phyloP scores from a whole-genome alignment of 2,113 vertebrate genomes.

The Rutilus rutilus region DNA sequence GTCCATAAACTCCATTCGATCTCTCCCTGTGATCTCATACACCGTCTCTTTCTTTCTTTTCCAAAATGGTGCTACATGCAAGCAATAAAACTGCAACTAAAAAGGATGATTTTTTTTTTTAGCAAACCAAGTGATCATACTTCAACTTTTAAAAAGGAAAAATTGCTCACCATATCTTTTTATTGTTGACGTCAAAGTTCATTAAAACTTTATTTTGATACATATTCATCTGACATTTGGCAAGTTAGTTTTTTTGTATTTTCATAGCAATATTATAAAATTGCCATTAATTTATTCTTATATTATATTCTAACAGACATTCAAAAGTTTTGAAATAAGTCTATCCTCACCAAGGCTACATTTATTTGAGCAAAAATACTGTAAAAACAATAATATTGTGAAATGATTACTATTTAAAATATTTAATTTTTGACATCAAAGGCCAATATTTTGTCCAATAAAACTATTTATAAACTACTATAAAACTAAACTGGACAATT shows the following conservation, averaged over 20 bases:
- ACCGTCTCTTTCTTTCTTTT: not conserved
- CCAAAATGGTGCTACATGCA: not conserved
- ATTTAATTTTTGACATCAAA: not conserved
- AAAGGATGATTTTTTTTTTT: not conserved
- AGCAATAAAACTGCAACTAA: not conserved
- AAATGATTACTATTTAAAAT: too few relatives aligned
- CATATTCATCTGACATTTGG: not conserved
- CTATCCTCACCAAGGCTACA: too few relatives aligned
- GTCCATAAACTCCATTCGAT: not conserved
- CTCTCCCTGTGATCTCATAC: not conserved
- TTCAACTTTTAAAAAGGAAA: not conserved
- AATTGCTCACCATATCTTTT: not conserved
- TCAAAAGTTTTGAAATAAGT: too few relatives aligned
- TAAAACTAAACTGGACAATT: too few relatives aligned
- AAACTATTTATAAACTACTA: too few relatives aligned
- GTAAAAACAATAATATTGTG: too few relatives aligned
- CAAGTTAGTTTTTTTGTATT: too few relatives aligned
- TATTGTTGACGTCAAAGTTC: not conserved
- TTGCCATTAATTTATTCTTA: too few relatives aligned
- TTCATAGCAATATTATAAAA: too few relatives aligned
- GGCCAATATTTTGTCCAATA: not conserved
- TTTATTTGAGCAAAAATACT: too few relatives aligned
- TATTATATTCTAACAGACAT: too few relatives aligned
- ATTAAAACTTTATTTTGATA: not conserved
- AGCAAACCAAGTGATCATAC: not conserved